These are phyloP conservation scores for Drosophila truncata DNA, from an alignment of 1,140 invertebrate species.

Conservation along the genomic window DNA sequence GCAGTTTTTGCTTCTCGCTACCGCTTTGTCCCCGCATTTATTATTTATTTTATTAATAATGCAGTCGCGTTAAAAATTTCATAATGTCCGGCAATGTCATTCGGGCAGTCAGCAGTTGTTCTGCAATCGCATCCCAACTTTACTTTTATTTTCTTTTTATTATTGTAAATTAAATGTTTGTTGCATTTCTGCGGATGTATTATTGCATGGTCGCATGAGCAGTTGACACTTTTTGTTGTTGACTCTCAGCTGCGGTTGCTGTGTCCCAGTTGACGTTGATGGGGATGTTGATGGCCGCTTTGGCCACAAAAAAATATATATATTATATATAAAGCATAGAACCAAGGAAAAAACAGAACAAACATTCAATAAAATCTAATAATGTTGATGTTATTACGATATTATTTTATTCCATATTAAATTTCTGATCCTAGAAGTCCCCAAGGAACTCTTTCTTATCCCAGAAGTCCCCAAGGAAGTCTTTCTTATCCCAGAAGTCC, in stretches of 20 bases:
- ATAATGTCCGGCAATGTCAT: constrained; percentile 68
- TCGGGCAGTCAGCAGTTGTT: constrained; percentile 38
- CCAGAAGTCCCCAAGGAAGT: too few species aligned
- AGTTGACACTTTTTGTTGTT: constrained; percentile 50
- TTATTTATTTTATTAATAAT: constrained; percentile 75
- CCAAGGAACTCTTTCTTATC: too few species aligned
- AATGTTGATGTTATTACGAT: background rate
- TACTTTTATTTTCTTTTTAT: background rate
- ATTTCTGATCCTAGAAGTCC: constrained; percentile 30
- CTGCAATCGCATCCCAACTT: background rate
- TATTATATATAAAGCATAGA: background rate
- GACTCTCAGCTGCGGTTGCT: constrained; percentile 44
- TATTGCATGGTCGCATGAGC: constrained; percentile 7
- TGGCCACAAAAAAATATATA: constrained; percentile 9
- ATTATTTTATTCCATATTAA: constrained; percentile 31
- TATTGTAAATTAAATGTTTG: constrained; percentile 18
- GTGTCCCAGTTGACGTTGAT: constrained; percentile 38
- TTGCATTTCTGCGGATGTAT: constrained; percentile 37
- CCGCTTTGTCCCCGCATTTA: constrained; percentile 56
- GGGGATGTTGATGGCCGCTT: constrained; percentile 37
- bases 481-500: too few species aligned
- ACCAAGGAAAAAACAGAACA: background rate
- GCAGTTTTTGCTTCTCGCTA: background rate
- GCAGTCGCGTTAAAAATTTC: constrained; percentile 67
- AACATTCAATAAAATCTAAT: background rate